Base-by-base conservation (phyloP, 1,140 invertebrate genomes). In the Apis dorsata region DNA sequence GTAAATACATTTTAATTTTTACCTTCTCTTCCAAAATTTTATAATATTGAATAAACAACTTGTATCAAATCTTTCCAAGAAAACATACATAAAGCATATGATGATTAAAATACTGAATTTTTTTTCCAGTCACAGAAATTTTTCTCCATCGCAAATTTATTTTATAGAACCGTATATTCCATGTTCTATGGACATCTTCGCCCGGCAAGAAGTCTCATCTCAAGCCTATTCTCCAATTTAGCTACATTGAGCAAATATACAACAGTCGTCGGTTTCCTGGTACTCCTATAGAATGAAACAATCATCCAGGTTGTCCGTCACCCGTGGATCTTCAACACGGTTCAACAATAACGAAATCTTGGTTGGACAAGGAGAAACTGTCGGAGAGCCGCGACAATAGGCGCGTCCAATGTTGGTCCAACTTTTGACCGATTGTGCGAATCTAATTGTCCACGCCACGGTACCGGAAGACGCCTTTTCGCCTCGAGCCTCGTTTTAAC, bases 391-490 rank as follows among this genome's bases (percentile, higher is more conserved):
- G 74, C 59, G 78, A 90, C 85, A 86, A 90, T 88, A 81, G 62
- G 44, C 28, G 66, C 51, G 74, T n/a, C 79, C 79, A 28, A 77
- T 92, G 92, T 92, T 92, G 91, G 86, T 78, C 85, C 90, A 92
- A 93, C 91, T 92, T 90, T 69, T 79, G 87, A 89, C 89, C 88
- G 91, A 91, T 88, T 85, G 89, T 81, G 88, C 88, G 89, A 92
- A 92, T 92, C 88, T 90, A 90, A 90, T 91, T 92, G 91, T 91
- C 85, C 86, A 86, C 81, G 89, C 79, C 86, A 63, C 72, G 65
- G 21, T 24, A 9, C 65, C 51, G 65, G 74, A 70, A 80, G 44
- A 49, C 28, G 34, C 55, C 70, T 74, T 57, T 81, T 78, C 49
- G 28, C n/a, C 34, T 21, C 7, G 24, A 11, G 53, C 17, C 19